Base-by-base conservation (phyloP, 2,797 vertebrate genomes). In the Lates japonicus region DNA sequence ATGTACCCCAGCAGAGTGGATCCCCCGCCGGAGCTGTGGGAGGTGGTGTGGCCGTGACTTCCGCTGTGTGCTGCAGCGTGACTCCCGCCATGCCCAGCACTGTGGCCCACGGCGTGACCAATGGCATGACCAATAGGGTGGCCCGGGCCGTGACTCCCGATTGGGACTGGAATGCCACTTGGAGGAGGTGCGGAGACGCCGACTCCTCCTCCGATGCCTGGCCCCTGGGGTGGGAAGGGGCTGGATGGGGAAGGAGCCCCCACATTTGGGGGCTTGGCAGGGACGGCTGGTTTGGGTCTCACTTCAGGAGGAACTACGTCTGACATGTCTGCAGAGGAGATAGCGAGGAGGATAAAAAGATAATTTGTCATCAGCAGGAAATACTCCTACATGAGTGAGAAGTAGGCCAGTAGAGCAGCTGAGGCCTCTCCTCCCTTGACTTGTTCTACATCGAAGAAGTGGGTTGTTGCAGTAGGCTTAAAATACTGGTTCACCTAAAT, bases 221-320 rank as follows among this genome's bases (percentile, higher is more conserved):
- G 88, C 29, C 78, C 89, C 61, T 94, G 94, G 37, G 92, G 91
- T 5, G 95, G 86, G 63, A 90, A 97, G 62, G 96, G 90, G 61
- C 64, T 90, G 37, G 91, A 88, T 22, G 92, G 90, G 11, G 94
- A 92, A 13, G 92, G 87, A 33, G 82, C 92, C 35, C 89, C 94
- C 70, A 96, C 96, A 82, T 95, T 95, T 13, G 94, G 89, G 25
- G 98, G 98, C 86, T 99, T 99, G 93, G 97, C 97, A 0, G 98
- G 98, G 71, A 99, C 97, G 0, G 79, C 97, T 10, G 98, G 98
- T 87, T 99, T 99, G 84, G 96, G 97, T 95, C 95, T 96, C 0
- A 97, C 94, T 88, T 99, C 98, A 62, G 97, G 97, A 77, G 95
- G 95, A 86, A 97, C 97, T 75, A 98, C 82, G 94, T 99, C 98